Evolutionary conservation across 2,113 vertebrate genomes (phyloP), one percentile per base, ranked within the genome.

Genomic region (Mandrillus leucophaeus): DNA sequence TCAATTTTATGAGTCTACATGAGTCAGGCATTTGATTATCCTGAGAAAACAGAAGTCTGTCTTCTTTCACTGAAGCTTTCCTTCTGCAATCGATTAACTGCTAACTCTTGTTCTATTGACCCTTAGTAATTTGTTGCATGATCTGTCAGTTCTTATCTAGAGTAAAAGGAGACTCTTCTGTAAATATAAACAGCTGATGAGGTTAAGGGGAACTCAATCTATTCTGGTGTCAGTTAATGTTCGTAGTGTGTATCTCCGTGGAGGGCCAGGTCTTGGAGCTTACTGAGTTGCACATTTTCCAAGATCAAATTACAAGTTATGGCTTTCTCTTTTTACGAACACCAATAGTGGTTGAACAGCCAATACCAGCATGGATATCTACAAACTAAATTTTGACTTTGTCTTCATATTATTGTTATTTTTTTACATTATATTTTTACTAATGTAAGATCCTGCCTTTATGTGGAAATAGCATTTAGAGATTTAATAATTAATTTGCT

Each of bases 11-110:
- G 98, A 98, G 93, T 96, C 92, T 98, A 38, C 55, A 75, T 98
- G 97, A 98, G 89, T 98, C 83, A 95, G 97, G 57, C 96, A 97
- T 98, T 98, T 98, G 98, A 98, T 99, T 98, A 98, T 80, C 89
- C 96, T 98, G 98, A 98, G 97, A 98, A 98, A 98, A 98, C 97
- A 98, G 97, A n/a, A n/a, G 45, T 96, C 98, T 98, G 96, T 59
- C 50, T 98, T 89, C 79, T 98, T 98, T 94, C 97, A 95, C 18
- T 12, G 78, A 97, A 86, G 66, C 78, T 98, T 98, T 98, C 92
- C 96, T 98, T 98, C 97, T 97, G 82, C 96, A 98, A 97, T 98
- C 97, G 84, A 98, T 98, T 98, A 99, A 98, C 97, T 98, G 95
- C 96, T 98, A 96, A 90, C 96, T 98, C 92, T 96, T 98, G 87